Evolutionary conservation across 2,888 invertebrate species (phyloP).

Genomic region (Lasioglossum morio): DNA sequence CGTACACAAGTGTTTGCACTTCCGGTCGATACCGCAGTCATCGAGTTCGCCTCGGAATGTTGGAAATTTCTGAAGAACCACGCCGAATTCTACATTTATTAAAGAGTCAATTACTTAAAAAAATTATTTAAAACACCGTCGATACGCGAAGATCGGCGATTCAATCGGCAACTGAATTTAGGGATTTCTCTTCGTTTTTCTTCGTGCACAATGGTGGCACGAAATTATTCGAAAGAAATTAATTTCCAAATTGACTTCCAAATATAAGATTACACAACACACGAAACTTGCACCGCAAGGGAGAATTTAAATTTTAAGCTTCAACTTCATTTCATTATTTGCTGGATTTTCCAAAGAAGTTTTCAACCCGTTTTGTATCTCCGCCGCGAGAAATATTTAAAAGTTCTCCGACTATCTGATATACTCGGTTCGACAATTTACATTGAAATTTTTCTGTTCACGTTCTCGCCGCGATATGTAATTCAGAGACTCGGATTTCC

Average conservation of each 20-base stretch:
- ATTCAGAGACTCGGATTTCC: slow-evolving; percentile 7
- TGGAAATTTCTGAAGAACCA: neutral
- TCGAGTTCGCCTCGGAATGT: neutral
- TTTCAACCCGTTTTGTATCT: neutral
- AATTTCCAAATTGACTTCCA: no score
- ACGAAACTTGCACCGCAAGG: no score
- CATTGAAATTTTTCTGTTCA: slow-evolving; percentile 9
- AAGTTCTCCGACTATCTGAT: neutral
- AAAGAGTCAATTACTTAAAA: no score
- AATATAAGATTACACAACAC: no score
- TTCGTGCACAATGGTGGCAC: neutral
- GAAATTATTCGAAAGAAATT: neutral
- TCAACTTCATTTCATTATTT: no score
- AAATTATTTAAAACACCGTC: no score
- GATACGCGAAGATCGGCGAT: no score
- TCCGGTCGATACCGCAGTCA: slow-evolving; percentile 14
- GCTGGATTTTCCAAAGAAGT: neutral
- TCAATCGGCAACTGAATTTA: neutral
- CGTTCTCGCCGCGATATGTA: slow-evolving; percentile 26
- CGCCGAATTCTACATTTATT: neutral
- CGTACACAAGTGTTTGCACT: slow-evolving; percentile 13
- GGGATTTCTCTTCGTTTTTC: neutral
- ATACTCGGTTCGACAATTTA: neutral
- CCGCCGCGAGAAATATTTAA: neutral
- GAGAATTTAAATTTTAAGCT: no score